Evolutionary conservation across 2,113 vertebrate genomes (phyloP).

Genomic region (Vidua chalybeata): DNA sequence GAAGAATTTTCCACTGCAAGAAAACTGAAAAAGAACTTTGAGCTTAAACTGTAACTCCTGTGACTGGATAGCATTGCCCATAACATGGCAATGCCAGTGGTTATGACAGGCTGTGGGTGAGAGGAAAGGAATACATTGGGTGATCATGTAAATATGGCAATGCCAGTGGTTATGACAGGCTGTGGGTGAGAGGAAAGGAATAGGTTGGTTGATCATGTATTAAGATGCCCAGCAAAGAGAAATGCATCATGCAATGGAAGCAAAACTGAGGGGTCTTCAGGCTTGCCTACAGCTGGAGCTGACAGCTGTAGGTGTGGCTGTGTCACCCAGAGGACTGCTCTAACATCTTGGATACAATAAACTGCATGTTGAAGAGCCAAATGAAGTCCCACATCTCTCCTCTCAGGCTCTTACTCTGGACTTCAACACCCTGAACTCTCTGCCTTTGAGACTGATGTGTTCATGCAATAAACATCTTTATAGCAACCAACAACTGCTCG

Average conservation of each 20-base stretch:
- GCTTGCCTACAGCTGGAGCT: neutral
- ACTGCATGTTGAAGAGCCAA: neutral
- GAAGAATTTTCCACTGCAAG: neutral
- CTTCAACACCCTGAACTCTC: no score
- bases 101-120: no score
- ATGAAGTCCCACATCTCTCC: neutral
- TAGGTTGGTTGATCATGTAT: no score
- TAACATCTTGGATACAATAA: neutral
- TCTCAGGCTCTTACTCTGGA: neutral
- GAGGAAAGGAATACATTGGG: no score
- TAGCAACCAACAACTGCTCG: no score
- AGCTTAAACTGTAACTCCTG: neutral
- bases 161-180: no score
- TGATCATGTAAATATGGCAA: no score
- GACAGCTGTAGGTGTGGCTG: neutral
- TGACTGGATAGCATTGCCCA: neutral
- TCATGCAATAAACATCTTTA: no score
- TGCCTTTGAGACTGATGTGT: no score
- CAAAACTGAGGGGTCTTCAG: neutral
- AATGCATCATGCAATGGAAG: neutral
- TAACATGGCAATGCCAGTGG: neutral
- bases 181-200: no score
- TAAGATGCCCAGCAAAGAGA: neutral
- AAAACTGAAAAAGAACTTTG: neutral
- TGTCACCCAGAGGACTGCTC: neutral